Evolutionary conservation across 2,113 vertebrate species (phyloP).

Genomic region (Hypomesus transpacificus): DNA sequence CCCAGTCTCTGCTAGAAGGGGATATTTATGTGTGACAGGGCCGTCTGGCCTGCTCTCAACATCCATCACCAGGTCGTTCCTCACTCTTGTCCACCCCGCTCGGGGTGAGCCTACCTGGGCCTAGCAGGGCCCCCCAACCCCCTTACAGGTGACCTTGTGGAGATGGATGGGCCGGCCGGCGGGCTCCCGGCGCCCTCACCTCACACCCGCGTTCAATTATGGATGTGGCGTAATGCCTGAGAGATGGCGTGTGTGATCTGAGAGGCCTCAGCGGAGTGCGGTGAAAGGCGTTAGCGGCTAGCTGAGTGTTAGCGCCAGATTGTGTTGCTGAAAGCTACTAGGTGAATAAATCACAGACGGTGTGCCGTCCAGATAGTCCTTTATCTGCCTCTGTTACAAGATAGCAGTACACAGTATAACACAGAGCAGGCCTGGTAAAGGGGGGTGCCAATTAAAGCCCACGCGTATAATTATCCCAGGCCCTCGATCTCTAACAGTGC

Average conservation of each 20-base stretch:
- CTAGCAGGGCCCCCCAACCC: constrained; percentile 5
- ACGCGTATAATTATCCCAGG: too few species aligned
- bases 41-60: background rate
- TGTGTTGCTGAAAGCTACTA: background rate
- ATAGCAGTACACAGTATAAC: too few species aligned
- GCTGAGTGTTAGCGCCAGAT: constrained; percentile 5
- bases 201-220: constrained; percentile 47
- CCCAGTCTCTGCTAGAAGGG: constrained; percentile 7
- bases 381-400: too few species aligned
- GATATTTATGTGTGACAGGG: constrained; percentile 41
- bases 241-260: constrained; percentile 11
- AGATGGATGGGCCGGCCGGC: constrained; percentile 24
- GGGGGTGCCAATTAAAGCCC: too few species aligned
- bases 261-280: constrained; percentile 9
- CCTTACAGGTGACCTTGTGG: constrained; percentile 8
- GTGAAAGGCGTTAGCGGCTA: constrained; percentile 11
- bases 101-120: constrained; percentile 41
- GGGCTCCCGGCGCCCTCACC: constrained; percentile 3
- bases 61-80: constrained; percentile 45
- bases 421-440: too few species aligned
- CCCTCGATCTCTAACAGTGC: too few species aligned
- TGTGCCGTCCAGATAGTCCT: too few species aligned
- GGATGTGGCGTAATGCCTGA: constrained; percentile 31
- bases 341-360: too few species aligned
- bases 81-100: constrained; percentile 27